These are phyloP conservation scores for Sylvietta virens DNA, from an alignment of 2,113 vertebrate species.

Conservation along the genomic window DNA sequence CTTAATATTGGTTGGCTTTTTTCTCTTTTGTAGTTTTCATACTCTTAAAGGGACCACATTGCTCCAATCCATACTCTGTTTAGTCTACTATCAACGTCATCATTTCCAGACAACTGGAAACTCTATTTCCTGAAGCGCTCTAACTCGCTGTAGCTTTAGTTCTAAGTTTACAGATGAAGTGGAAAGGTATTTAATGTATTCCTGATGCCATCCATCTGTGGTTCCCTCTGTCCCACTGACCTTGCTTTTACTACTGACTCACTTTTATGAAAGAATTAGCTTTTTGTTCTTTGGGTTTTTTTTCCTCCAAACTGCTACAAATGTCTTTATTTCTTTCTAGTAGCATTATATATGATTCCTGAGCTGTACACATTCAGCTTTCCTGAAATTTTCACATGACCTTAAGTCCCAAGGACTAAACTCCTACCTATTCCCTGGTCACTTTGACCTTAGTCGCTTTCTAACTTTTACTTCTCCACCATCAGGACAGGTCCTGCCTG, in stretches of 20 bases:
- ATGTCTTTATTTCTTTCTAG: neutral
- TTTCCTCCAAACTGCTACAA: neutral
- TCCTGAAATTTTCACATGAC: neutral
- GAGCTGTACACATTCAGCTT: neutral
- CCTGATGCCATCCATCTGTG: neutral
- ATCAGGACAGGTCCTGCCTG: neutral
- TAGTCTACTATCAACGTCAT: neutral
- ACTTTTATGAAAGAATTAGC: neutral
- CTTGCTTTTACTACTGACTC: neutral
- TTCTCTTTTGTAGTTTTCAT: neutral
- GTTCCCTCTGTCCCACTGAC: neutral
- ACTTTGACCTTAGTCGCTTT: neutral
- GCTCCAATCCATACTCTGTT: neutral
- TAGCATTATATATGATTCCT: neutral
- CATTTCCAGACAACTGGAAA: neutral
- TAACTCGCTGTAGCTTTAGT: neutral
- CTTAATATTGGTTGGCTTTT: neutral
- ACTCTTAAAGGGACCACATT: neutral
- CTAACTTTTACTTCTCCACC: neutral
- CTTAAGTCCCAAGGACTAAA: neutral
- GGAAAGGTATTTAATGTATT: neutral
- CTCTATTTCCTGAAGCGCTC: neutral
- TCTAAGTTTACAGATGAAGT: neutral
- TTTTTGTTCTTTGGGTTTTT: neutral
- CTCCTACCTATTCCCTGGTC: neutral